Evolutionary conservation across 2,797 vertebrate genomes (phyloP), one percentile per base, ranked within the genome.

Genomic region (Pelochelys cantorii): DNA sequence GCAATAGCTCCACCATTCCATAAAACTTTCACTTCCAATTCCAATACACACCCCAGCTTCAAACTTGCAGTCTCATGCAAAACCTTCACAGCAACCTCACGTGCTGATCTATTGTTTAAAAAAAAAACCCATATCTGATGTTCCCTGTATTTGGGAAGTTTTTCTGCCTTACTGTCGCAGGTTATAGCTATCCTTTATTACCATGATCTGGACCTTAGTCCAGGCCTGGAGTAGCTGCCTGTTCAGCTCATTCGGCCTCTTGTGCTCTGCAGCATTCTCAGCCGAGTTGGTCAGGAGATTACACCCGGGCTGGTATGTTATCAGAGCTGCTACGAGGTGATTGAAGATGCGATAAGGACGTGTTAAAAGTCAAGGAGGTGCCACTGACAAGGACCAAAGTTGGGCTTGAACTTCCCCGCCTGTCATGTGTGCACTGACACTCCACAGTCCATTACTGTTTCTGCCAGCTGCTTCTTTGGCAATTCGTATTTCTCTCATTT

Each of bases 321-420:
- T 98, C 97, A 88, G 93, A 31, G 34, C 86, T 23, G 74, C 78
- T 20, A 52, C 1, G 92, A 95, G 96, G 95, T 82, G 95, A 95
- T 93, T 7, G 88, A 92, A 31, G 97, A 96, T 89, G 81, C 8
- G 97, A 97, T 96, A 97, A 97, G 85, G 89, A 97, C 74, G 97
- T 78, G 94, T 92, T 97, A 98, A 97, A 97, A 98, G 97, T 98
- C 97, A 98, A 96, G 84, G 90, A 98, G 97, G 97, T 97, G 97
- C 92, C 94, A 25, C 53, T 98, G 97, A 97, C 95, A 93, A 86
- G 94, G 92, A 71, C 3, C 81, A 95, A 22, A 92, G 93, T 94
- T 1, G 54, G 79, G 85, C 93, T 96, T 57, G 0, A 88, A 60
- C 94, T 90, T 96, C 96, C 81, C 93, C 93, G 88, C 56, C 5